Evolutionary conservation across 2,113 vertebrate genomes (phyloP), one percentile per base, ranked within the genome.

Genomic region (Dipodomys merriami): DNA sequence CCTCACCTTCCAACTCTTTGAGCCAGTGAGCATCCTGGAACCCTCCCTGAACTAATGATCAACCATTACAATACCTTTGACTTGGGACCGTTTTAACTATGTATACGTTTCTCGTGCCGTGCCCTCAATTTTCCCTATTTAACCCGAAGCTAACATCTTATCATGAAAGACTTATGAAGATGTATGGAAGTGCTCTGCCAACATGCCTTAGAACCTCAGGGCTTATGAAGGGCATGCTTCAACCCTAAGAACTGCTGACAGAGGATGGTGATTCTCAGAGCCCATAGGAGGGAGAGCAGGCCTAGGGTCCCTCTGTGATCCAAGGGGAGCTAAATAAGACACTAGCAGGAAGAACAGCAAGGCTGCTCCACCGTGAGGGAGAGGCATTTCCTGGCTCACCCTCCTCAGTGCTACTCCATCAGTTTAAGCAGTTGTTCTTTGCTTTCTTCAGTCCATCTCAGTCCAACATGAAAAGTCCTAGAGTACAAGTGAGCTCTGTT

Each of bases 401-500:
- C 60, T 89, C 69, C 23, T 29, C 10, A 3, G 60, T 10, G 29
- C 91, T 39, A 12, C 44, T 67, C 19, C 76, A 69, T 80, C 71
- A 39, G 44, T 69, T 68, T 7, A 78, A 76, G 76, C 44, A 13
- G 8, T 35, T 83, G 49, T 84, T 39, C 74, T 94, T 83, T 71
- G 68, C 69, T 60, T 23, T 57, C 23, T 82, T 72, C 53, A 30
- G 57, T 60, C 88, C 79, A 94, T 46, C 35, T 72, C 53, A 30
- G 57, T 60, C 88, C 79, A 94, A 57, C 35, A 90, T 78, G 90
- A 68, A 93, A 53, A 95, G 62, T 33, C 46, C 39, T 27, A 18
- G 29, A 67, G 33, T 16, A 83, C 73, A 95, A 76, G 49, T 64
- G 71, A 71, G 49, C 85, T 69, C 64, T 90, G n/a, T 90, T 30